phyloP scores from a whole-genome alignment of 1,140 invertebrate genomes.

The Phenacoccus solenopsis region DNA sequence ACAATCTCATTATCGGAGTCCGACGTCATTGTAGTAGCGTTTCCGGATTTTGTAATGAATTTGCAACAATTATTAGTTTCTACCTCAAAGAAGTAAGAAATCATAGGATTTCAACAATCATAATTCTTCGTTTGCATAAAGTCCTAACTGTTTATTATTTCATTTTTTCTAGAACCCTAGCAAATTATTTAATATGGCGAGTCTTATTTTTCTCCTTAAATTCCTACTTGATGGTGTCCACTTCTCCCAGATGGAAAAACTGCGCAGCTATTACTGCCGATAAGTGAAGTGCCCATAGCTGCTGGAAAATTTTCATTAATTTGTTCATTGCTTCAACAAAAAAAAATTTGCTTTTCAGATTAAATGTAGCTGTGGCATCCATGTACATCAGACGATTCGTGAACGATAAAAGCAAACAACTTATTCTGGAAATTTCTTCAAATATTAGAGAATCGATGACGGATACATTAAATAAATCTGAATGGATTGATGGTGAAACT shows the following conservation, averaged over 20 bases:
- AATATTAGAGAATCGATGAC: slow-evolving; percentile 46
- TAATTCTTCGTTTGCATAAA: too few species aligned
- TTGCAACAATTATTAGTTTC: background rate
- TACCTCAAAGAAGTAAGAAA: background rate
- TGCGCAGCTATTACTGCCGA: background rate
- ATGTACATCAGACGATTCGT: slow-evolving; percentile 45
- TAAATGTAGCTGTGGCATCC: slow-evolving; percentile 43
- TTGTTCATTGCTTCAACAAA: slow-evolving; percentile 45
- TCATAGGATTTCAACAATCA: too few species aligned
- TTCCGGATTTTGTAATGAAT: background rate
- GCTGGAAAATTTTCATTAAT: slow-evolving; percentile 34
- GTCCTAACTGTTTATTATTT: too few species aligned
- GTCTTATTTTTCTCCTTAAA: background rate
- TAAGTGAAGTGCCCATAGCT: background rate
- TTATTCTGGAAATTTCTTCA: slow-evolving; percentile 49
- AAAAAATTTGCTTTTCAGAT: slow-evolving; percentile 33
- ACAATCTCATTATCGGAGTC: background rate
- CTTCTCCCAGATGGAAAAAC: background rate
- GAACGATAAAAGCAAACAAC: slow-evolving; percentile 38
- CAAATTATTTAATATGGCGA: background rate
- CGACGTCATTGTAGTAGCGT: background rate
- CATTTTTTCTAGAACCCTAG: background rate
- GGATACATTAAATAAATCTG: slow-evolving; percentile 37
- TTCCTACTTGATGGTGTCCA: background rate
- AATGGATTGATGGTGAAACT: slow-evolving; percentile 20